phyloP scores from a whole-genome alignment of 1,140 invertebrate genomes.

The Lamellibrachia luymesi region DNA sequence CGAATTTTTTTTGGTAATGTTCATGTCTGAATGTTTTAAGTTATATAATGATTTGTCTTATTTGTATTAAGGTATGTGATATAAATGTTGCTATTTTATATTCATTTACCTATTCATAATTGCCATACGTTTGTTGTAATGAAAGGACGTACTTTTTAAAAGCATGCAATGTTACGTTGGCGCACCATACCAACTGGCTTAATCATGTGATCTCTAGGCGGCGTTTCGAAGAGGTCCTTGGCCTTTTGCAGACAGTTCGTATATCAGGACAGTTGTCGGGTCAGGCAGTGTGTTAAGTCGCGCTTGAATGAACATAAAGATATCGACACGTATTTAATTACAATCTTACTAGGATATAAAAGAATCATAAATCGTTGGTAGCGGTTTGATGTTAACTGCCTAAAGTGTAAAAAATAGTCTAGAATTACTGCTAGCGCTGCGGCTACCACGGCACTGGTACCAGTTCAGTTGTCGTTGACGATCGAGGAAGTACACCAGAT shows the following conservation, averaged over 20 bases:
- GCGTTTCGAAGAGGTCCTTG: not conserved
- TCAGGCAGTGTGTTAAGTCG: not conserved
- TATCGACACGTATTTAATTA: not conserved
- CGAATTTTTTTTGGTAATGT: no score
- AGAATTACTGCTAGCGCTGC: not conserved
- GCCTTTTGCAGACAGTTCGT: no score
- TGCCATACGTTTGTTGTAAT: no score
- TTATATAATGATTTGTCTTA: no score
- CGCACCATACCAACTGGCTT: not conserved
- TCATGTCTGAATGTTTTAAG: no score
- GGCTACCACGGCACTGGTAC: not conserved
- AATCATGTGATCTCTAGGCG: not conserved
- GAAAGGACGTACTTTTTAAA: no score
- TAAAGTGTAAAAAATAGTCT: not conserved
- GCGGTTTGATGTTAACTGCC: not conserved
- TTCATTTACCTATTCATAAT: no score
- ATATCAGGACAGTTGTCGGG: not conserved
- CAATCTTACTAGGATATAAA: no score
- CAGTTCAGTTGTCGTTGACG: not conserved
- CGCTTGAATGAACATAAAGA: not conserved
- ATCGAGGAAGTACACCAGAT: not conserved
- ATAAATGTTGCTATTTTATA: no score
- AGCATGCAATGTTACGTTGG: not conserved
- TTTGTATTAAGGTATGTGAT: no score
- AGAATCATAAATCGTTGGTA: not conserved